Percentiles rank a stretch among this genome's conserved stretches.
phyloP scores from a whole-genome alignment of 2,888 invertebrate genomes.

The Xanthia togata region DNA sequence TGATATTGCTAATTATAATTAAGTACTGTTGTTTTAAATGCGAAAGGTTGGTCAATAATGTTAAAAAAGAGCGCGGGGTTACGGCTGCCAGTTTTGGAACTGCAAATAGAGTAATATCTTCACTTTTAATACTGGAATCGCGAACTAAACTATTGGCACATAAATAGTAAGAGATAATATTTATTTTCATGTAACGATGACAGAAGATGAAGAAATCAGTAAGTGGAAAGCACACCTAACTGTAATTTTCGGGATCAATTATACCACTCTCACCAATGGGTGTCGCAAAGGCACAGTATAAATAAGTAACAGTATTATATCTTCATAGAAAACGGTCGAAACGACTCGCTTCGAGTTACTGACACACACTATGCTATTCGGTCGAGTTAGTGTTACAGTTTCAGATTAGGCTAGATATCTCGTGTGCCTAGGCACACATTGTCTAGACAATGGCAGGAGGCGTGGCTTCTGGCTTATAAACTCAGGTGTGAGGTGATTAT shows the following conservation, averaged over 20 bases:
- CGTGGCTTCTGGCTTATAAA: constrained; percentile 74
- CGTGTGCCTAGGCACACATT: constrained; percentile 33
- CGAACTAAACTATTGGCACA: not conserved
- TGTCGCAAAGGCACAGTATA: not conserved
- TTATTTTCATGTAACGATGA: not conserved
- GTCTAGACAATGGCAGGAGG: constrained; percentile 77
- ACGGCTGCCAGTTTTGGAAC: not conserved
- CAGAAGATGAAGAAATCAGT: not conserved
- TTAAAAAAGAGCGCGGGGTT: not conserved
- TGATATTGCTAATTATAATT: constrained; percentile 23
- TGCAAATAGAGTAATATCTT: not conserved
- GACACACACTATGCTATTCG: constrained; percentile 64
- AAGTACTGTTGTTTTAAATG: not conserved
- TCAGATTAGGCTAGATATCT: constrained; percentile 73
- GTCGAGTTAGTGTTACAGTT: constrained; percentile 67
- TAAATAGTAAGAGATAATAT: not conserved
- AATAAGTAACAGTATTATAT: too few relatives aligned
- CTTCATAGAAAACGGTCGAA: too few relatives aligned
- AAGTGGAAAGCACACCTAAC: not conserved
- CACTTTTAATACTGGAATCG: not conserved
- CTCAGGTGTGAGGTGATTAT: constrained; percentile 70
- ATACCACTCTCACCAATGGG: not conserved
- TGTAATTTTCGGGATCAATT: not conserved
- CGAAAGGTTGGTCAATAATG: not conserved
- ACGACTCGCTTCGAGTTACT: not conserved